Conservation (phyloP, 2,797 vertebrate species). For the Phrynocephalus vlangalii region DNA sequence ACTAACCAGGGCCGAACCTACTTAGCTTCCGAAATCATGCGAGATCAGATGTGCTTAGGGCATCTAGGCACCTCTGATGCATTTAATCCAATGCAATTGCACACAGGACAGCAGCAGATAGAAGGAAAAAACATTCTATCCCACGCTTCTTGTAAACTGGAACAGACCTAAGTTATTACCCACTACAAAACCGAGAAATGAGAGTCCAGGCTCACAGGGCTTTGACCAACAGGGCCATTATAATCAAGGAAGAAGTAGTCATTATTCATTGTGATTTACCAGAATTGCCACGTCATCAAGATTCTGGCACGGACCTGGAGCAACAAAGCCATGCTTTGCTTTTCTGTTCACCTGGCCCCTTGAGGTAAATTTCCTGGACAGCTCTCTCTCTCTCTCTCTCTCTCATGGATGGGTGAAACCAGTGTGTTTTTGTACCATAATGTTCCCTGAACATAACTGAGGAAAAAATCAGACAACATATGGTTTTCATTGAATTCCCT, state of each 20-base stretch:
- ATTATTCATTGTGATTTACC: no score
- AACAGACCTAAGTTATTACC: no score
- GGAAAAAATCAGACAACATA: slow-evolving; percentile 36
- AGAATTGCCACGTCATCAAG: background rate
- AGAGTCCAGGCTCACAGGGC: background rate
- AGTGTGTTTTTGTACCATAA: slow-evolving; percentile 2
- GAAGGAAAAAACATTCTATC: no score
- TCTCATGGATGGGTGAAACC: background rate
- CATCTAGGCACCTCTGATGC: no score
- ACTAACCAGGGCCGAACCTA: no score
- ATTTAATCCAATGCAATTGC: no score
- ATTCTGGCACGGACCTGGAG: no score
- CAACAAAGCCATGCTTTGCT: background rate
- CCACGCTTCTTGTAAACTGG: no score
- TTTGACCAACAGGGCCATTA: background rate
- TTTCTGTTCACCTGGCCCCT: background rate
- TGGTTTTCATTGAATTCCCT: slow-evolving; percentile 42
- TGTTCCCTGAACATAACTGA: slow-evolving; percentile 8
- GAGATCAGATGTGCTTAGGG: no score
- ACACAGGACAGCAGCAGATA: no score
- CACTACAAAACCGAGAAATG: background rate
- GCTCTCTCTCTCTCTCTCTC: background rate
- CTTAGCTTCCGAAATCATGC: no score
- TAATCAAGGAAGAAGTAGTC: background rate
- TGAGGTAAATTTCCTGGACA: background rate